A percentile compares a stretch with the other conserved stretches of the same genome.
These are phyloP conservation scores for Eristalinus aeneus DNA, from an alignment of 2,888 invertebrate species.

Conservation along the genomic window DNA sequence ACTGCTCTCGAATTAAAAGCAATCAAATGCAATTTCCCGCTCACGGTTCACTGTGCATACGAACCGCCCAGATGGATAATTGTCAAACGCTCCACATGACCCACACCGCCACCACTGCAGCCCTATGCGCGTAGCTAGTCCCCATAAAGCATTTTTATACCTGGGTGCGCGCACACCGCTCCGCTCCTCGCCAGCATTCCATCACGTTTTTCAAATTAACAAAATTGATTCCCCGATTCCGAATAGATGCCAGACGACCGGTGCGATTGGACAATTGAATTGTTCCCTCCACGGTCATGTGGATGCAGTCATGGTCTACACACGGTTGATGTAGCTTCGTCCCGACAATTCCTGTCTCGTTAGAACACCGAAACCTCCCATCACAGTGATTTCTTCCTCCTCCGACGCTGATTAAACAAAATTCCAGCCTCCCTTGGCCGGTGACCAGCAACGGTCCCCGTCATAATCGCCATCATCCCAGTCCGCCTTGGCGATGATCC, in stretches of 20 bases:
- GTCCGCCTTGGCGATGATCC: conserved; percentile 46
- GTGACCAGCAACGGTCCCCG: conserved; percentile 61
- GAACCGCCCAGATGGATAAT: conserved; percentile 38
- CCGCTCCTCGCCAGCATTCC: conserved; percentile 71
- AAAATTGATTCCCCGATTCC: conserved; percentile 74
- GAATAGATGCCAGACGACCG: conserved; percentile 26
- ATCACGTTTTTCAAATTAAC: conserved; percentile 78
- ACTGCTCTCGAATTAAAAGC: conserved; percentile 46
- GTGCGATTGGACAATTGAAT: conserved; percentile 66
- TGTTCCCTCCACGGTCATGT: conserved; percentile 34
- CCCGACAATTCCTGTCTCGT: conserved; percentile 38
- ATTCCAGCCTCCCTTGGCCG: not conserved
- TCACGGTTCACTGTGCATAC: conserved; percentile 47
- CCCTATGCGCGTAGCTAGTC: not conserved
- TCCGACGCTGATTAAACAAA: conserved; percentile 32
- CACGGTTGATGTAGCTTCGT: not conserved
- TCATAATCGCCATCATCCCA: conserved; percentile 61
- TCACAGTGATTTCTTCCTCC: conserved; percentile 35
- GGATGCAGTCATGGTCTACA: not conserved
- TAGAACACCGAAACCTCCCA: conserved; percentile 22
- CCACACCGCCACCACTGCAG: too few relatives aligned
- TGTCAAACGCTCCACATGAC: conserved; percentile 51
- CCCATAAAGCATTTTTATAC: conserved; percentile 46
- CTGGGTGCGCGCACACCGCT: conserved; percentile 15
- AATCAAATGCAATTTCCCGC: conserved; percentile 64